Conservation (phyloP, 2,797 vertebrate genomes). For the Gambelia wislizenii region DNA sequence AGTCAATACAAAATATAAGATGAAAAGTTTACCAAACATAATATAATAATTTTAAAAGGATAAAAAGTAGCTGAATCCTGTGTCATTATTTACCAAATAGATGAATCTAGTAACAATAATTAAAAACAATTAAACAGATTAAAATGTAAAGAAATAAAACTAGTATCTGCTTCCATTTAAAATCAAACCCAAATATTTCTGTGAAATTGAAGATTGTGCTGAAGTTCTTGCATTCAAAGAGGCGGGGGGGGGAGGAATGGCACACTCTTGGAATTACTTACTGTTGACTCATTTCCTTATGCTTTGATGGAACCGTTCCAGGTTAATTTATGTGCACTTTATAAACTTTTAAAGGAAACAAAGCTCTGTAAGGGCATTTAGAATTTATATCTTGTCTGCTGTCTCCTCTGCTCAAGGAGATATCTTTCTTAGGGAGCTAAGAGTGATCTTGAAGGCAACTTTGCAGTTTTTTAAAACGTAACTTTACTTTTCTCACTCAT, state of each 20-base stretch:
- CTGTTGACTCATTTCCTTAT: slow-evolving; percentile 15
- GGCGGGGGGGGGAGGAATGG: background rate
- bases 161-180: slow-evolving; percentile 1
- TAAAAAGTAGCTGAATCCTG: background rate
- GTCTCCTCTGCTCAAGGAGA: slow-evolving; percentile 5
- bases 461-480: background rate
- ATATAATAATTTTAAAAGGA: background rate
- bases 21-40: background rate
- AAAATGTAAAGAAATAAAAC: background rate
- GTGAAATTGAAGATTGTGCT: slow-evolving; percentile 1
- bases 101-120: background rate
- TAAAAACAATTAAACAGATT: background rate
- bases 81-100: background rate
- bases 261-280: slow-evolving; percentile 14
- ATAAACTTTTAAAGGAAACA: slow-evolving; percentile 3
- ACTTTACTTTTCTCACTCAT: background rate
- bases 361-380: background rate
- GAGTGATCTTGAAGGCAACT: background rate
- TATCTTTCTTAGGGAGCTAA: background rate
- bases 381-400: background rate
- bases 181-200: slow-evolving; percentile 8
- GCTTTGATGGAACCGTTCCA: background rate
- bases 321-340: slow-evolving; percentile 7
- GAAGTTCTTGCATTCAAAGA: background rate
- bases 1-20: background rate